Conservation (phyloP, 2,797 vertebrate genomes). For the Oceanodroma leucorhoa region DNA sequence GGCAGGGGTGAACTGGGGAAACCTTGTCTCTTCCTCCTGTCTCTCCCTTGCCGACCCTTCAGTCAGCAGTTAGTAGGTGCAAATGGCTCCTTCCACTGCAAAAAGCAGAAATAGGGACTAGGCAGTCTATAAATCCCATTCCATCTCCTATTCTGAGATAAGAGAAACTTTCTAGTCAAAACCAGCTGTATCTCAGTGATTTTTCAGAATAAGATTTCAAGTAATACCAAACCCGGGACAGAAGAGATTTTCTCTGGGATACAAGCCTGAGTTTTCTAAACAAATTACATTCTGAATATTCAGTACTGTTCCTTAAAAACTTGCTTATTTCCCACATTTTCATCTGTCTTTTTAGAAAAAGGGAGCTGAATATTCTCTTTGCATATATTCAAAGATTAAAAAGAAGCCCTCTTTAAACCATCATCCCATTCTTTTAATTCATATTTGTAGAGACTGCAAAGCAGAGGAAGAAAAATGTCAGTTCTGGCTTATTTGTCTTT, state of each 20-base stretch:
- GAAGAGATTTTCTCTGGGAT: neutral
- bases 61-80: neutral
- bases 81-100: neutral
- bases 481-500: constrained; percentile 1
- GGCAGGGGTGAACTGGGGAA: neutral
- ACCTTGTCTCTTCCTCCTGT: neutral
- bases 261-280: neutral
- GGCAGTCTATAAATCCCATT: neutral
- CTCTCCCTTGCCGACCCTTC: neutral
- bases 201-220: neutral
- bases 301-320: neutral
- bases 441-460: neutral
- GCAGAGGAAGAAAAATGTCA: neutral
- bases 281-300: neutral
- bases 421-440: neutral
- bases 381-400: neutral
- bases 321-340: neutral
- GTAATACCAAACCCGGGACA: neutral
- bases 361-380: neutral
- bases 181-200: neutral
- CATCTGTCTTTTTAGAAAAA: neutral
- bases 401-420: neutral
- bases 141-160: neutral
- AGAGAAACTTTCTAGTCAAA: neutral
- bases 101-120: neutral